Evolutionary conservation across 2,888 invertebrate species (phyloP).

Genomic region (Sarcophaga caerulescens): DNA sequence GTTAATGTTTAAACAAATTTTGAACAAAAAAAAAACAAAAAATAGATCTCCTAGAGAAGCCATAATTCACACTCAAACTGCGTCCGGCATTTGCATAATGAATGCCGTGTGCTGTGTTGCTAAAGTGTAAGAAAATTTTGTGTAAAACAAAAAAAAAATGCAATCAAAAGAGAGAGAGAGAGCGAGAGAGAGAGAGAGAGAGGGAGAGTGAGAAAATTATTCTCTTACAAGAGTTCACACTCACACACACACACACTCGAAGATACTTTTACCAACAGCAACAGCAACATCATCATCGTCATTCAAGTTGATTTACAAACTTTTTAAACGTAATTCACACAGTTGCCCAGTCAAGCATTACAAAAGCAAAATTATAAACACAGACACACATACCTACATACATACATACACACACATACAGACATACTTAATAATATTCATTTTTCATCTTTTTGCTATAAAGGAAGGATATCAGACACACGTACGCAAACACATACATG

Average conservation of each 20-base stretch:
- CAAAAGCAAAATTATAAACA: slow-evolving; percentile 23
- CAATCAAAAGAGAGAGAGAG: slow-evolving; percentile 9
- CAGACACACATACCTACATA: background rate
- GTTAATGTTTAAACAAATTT: slow-evolving; percentile 55
- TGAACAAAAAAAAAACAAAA: slow-evolving; percentile 42
- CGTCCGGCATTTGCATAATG: slow-evolving; percentile 68
- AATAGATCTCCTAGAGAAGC: slow-evolving; percentile 1
- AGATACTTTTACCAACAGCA: too few species aligned
- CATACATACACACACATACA: background rate
- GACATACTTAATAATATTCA: background rate
- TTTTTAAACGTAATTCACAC: slow-evolving; percentile 64
- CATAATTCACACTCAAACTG: slow-evolving; percentile 65
- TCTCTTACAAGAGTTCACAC: background rate
- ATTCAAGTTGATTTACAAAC: slow-evolving; percentile 67
- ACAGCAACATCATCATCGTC: slow-evolving; percentile 43
- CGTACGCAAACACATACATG: background rate
- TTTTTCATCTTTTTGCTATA: background rate
- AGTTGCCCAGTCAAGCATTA: slow-evolving; percentile 54
- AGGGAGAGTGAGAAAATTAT: too few species aligned
- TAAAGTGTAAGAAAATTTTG: background rate
- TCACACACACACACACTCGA: background rate
- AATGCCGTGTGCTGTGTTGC: slow-evolving; percentile 20
- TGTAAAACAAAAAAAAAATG: slow-evolving; percentile 27
- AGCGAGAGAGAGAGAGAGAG: background rate
- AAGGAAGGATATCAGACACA: background rate